A percentile compares a stretch with the other conserved stretches of the same genome.
Conservation (phyloP, 2,797 vertebrate genomes). For the Myripristis murdjan region DNA sequence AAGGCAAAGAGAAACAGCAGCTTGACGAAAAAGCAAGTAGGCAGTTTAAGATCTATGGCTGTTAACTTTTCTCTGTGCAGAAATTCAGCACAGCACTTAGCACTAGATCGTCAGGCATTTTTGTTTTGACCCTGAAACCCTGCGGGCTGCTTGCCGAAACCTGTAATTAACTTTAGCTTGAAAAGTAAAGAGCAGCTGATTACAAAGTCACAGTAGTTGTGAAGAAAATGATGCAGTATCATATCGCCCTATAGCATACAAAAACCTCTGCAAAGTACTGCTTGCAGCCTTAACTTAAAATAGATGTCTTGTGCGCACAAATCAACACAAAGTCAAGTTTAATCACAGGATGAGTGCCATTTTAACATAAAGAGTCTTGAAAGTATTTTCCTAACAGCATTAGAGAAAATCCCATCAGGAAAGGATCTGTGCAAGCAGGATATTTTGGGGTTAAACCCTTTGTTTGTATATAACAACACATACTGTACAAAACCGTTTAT, state of each 20-base stretch:
- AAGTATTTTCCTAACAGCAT: constrained; percentile 1
- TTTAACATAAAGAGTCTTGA: neutral
- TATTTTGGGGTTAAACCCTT: constrained; percentile 14
- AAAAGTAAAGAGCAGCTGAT: constrained; percentile 73
- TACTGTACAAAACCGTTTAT: constrained; percentile 36
- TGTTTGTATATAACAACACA: constrained; percentile 37
- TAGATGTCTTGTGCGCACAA: neutral
- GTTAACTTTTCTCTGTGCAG: constrained; percentile 21
- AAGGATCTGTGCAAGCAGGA: neutral
- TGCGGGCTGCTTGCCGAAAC: constrained; percentile 70
- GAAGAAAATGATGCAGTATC: constrained; percentile 48
- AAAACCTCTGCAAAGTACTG: constrained; percentile 22
- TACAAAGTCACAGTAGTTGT: constrained; percentile 65
- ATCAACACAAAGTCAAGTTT: neutral
- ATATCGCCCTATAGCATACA: constrained; percentile 25
- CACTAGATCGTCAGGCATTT: constrained; percentile 60
- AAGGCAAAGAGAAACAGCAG: constrained; percentile 46
- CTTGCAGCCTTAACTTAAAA: constrained; percentile 23
- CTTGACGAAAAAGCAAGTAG: constrained; percentile 54
- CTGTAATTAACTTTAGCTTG: constrained; percentile 76
- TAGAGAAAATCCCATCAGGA: neutral
- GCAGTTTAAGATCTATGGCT: constrained; percentile 29
- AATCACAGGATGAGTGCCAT: neutral
- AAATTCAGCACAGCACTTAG: constrained; percentile 22
- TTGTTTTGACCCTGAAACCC: constrained; percentile 75